Evolutionary conservation across 2,888 invertebrate species (phyloP).

Genomic region (Lasius fuliginosus): DNA sequence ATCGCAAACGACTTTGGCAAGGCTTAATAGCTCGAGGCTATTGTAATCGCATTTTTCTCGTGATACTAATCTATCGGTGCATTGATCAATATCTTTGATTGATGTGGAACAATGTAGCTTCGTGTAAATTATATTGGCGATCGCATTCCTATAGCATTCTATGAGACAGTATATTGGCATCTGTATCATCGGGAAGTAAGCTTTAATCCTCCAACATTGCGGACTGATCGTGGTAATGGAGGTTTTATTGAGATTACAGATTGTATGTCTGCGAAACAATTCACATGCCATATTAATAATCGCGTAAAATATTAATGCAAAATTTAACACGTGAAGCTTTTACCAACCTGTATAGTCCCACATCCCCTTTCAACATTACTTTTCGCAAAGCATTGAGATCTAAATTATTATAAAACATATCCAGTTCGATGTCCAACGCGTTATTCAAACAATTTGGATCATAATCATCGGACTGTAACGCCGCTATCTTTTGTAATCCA

Average conservation of each 20-base stretch:
- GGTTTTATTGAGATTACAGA: slow-evolving; percentile 77
- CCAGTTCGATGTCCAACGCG: slow-evolving; percentile 77
- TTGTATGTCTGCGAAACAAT: slow-evolving; percentile 70
- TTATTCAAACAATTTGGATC: slow-evolving; percentile 72
- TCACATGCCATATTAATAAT: neutral
- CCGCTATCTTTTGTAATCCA: slow-evolving; percentile 74
- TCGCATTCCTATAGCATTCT: slow-evolving; percentile 77
- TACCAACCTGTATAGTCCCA: slow-evolving; percentile 78
- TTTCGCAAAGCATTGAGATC: slow-evolving; percentile 80
- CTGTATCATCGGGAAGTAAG: slow-evolving; percentile 78
- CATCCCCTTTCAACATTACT: slow-evolving; percentile 80
- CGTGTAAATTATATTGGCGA: slow-evolving; percentile 58
- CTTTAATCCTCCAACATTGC: slow-evolving; percentile 57
- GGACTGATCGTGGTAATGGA: slow-evolving; percentile 64
- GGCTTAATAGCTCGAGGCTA: slow-evolving; percentile 75
- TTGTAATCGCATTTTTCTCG: slow-evolving; percentile 62
- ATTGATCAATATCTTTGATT: slow-evolving; percentile 46
- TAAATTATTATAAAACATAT: slow-evolving; percentile 76
- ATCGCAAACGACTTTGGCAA: slow-evolving; percentile 67
- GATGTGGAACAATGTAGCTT: slow-evolving; percentile 55
- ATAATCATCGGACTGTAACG: slow-evolving; percentile 67
- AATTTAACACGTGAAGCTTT: neutral
- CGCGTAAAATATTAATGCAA: neutral
- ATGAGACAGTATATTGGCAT: slow-evolving; percentile 80
- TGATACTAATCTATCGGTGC: slow-evolving; percentile 37